phyloP scores from a whole-genome alignment of 2,797 vertebrate genomes.

The Esox lucius region DNA sequence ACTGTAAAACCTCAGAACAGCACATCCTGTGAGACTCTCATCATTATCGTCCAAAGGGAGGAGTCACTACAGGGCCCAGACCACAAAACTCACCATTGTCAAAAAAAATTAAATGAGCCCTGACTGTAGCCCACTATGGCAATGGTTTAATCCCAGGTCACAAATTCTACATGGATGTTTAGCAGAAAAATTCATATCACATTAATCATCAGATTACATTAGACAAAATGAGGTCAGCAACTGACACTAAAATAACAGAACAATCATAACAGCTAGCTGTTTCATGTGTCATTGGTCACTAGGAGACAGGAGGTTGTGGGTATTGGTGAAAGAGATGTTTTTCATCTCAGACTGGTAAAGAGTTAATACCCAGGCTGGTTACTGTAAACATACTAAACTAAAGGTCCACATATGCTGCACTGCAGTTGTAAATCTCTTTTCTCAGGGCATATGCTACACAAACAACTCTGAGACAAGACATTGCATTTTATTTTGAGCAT shows the following conservation, averaged over 20 bases:
- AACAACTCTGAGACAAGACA: neutral
- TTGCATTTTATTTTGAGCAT: neutral
- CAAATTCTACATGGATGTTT: neutral
- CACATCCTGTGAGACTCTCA: slow-evolving; percentile 66
- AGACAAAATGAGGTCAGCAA: slow-evolving; percentile 10
- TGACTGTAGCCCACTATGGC: slow-evolving; percentile 1
- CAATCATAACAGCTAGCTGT: slow-evolving; percentile 26
- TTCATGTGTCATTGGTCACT: slow-evolving; percentile 25
- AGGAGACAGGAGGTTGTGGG: slow-evolving; percentile 25
- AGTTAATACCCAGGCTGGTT: slow-evolving; percentile 22
- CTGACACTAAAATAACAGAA: slow-evolving; percentile 1
- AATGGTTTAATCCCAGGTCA: neutral
- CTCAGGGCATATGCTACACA: slow-evolving; percentile 13
- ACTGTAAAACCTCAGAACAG: slow-evolving; percentile 37
- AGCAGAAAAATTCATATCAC: neutral
- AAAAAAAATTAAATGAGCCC: neutral
- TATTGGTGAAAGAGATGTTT: slow-evolving; percentile 29
- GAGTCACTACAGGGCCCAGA: slow-evolving; percentile 52
- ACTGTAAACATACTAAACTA: slow-evolving; percentile 17
- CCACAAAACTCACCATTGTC: slow-evolving; percentile 15
- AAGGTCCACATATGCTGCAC: neutral
- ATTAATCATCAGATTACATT: slow-evolving; percentile 2
- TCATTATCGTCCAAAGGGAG: slow-evolving; percentile 58
- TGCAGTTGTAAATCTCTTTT: neutral
- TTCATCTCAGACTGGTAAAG: slow-evolving; percentile 16